Evolutionary conservation across 2,888 invertebrate genomes (phyloP), one percentile per base, ranked within the genome.

Genomic region (Xanthia togata): DNA sequence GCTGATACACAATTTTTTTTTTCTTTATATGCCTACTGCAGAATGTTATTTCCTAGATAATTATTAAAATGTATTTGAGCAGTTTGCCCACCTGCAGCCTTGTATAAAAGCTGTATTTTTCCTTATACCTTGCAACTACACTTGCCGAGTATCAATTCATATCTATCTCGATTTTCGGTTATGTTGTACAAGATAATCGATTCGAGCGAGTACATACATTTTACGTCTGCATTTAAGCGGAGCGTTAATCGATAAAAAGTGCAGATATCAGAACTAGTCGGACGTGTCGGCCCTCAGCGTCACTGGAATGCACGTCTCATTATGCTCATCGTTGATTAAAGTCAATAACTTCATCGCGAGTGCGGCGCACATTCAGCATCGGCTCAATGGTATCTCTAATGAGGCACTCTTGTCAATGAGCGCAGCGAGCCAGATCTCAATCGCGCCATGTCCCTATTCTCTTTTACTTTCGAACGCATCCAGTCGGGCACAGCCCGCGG

Each of bases 391-490:
- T 86, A 91, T 91, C 87, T 87, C 89, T 93, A 94, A 94, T 92
- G 92, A 93, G 93, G 88, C 84, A 83, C 90, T 89, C 89, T 92
- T 92, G 92, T 93, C 92, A 93, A 93, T 94, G 91, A 90, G 89
- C 73, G 85, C 86, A 79, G 78, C 88, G 85, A 87, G 87, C 82
- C 84, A 86, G 91, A 91, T 91, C 89, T 89, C 89, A 90, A 90
- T 91, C 91, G 89, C 83, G 81, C 85, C 84, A 88, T 86, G 89
- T 87, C 87, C 89, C 89, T 89, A 88, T 90, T 91, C 89, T 92
- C 89, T 91, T 92, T 92, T 91, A 91, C 90, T 92, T 92, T 91
- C 90, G 90, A 91, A 91, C 89, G 90, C 87, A 84, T 88, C 83
- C 87, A 89, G 85, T 82, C 75, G 86, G 79, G 79, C 68, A 72